These are phyloP conservation scores for Dione vanillae DNA, from an alignment of 2,888 invertebrate species.

Conservation along the genomic window DNA sequence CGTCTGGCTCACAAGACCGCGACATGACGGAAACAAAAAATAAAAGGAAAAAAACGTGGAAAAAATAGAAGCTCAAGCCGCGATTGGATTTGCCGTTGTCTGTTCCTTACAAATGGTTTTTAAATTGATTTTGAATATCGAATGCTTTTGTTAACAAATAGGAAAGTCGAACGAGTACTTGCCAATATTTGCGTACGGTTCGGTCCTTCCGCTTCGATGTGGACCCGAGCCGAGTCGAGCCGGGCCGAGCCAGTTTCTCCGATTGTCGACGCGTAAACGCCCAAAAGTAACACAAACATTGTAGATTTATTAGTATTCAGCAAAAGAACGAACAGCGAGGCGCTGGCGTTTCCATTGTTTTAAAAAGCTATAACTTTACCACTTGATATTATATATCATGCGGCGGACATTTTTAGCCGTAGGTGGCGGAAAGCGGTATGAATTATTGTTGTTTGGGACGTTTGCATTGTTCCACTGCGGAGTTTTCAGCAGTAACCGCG, in stretches of 20 bases:
- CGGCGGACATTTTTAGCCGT: constrained; percentile 83
- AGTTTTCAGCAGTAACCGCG: constrained; percentile 71
- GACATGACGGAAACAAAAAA: constrained; percentile 77
- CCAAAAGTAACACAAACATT: constrained; percentile 45
- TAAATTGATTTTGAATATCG: constrained; percentile 80
- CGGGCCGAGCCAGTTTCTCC: constrained; percentile 30
- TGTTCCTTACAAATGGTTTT: constrained; percentile 81
- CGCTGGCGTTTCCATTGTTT: constrained; percentile 75
- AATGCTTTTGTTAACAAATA: constrained; percentile 68
- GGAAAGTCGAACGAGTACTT: constrained; percentile 41
- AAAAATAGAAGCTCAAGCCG: constrained; percentile 74
- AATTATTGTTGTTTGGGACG: constrained; percentile 83
- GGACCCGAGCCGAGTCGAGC: constrained; percentile 25
- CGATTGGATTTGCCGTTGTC: constrained; percentile 82
- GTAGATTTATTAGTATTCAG: constrained; percentile 60
- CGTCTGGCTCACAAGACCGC: constrained; percentile 80
- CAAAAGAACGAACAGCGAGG: constrained; percentile 63
- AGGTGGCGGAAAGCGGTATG: constrained; percentile 83
- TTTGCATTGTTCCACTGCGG: constrained; percentile 77
- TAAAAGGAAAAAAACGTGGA: constrained; percentile 59
- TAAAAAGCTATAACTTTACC: constrained; percentile 81
- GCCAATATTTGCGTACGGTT: constrained; percentile 26
- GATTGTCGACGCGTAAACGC: constrained; percentile 50
- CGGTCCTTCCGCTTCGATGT: constrained; percentile 28
- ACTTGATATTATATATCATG: constrained; percentile 82